Base-by-base conservation (phyloP, 2,113 vertebrate species). In the Gnathonemus longibarbis region DNA sequence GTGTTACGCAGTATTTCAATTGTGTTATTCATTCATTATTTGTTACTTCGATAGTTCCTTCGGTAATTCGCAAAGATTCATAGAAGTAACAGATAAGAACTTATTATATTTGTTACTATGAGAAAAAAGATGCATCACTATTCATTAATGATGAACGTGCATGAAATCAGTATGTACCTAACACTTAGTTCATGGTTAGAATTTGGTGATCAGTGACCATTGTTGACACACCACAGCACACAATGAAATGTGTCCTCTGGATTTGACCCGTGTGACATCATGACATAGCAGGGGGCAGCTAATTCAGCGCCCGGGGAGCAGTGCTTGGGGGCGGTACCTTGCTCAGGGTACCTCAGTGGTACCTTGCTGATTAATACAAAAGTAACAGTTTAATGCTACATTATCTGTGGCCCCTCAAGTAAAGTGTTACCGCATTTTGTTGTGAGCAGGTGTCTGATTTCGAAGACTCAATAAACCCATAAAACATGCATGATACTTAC, bases 401-500 rank as follows among this genome's bases (percentile, higher is more conserved):
- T 31, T 31, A 31, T 13, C 27, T 31, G 9, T 70, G 62, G n/a
- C n/a, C n/a, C 62, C 62, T 70, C 3, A 31, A 31, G n/a, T 70
- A 27, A 66, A 66, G 3, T 31, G 10, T 31, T 70, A 31, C 62
- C 0, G 62, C n/a, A 70, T 80, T 80, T 42, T 39, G 15, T 3
- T 80, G 13, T 80, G 74, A 80, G 74, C 74, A 42, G 74, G 17
- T 42, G 74, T 19, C 35, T 80, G 74, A 39, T 19, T 80, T 39
- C 11, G 5, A 80, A 42, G 15, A 80, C 74, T 80, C 31, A 42
- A 80, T 80, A 80, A 2, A 80, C 31, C 35, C 74, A 42, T 80
- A 42, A 39, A 31, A 80, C 3, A 42, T 39, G 6, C 42, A 11
- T 53, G 85, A 89, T 95, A 99, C 98, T 99, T 92, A 99, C 98